These are phyloP conservation scores for Malurus cyaneus DNA, from an alignment of 2,113 vertebrate species.

Conservation along the genomic window DNA sequence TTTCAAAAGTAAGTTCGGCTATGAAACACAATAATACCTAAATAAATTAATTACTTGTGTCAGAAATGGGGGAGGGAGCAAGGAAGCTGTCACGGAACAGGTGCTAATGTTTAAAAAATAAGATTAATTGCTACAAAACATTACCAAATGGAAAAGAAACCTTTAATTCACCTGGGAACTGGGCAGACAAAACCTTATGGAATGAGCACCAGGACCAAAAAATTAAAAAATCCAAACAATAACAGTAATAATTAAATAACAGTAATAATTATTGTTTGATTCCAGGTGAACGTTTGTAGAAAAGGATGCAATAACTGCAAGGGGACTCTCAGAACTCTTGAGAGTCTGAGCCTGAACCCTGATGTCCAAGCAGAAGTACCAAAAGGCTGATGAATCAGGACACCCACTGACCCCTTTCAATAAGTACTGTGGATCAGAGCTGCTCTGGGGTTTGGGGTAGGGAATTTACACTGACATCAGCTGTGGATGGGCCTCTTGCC, in stretches of 20 bases:
- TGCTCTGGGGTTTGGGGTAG: neutral
- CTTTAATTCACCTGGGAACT: neutral
- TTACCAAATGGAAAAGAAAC: constrained; percentile 19
- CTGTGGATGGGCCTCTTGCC: neutral
- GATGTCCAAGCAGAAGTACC: neutral
- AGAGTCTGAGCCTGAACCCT: neutral
- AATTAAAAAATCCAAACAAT: neutral
- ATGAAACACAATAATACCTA: constrained; percentile 33
- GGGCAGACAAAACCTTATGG: neutral
- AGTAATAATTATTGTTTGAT: neutral
- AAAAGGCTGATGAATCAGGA: neutral
- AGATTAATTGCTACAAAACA: constrained; percentile 7
- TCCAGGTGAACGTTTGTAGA: neutral
- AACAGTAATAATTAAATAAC: neutral
- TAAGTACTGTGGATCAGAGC: neutral
- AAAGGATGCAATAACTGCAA: neutral
- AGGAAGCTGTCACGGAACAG: neutral
- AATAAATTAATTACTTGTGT: constrained; percentile 21
- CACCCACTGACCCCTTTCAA: neutral
- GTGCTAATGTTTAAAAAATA: constrained; percentile 40
- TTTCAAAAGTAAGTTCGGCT: constrained; percentile 24
- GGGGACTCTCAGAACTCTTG: neutral
- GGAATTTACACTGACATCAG: neutral
- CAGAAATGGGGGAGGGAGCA: neutral
- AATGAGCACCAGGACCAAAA: neutral